These are phyloP conservation scores for Pteria penguin DNA, from an alignment of 2,888 invertebrate species.

Conservation along the genomic window DNA sequence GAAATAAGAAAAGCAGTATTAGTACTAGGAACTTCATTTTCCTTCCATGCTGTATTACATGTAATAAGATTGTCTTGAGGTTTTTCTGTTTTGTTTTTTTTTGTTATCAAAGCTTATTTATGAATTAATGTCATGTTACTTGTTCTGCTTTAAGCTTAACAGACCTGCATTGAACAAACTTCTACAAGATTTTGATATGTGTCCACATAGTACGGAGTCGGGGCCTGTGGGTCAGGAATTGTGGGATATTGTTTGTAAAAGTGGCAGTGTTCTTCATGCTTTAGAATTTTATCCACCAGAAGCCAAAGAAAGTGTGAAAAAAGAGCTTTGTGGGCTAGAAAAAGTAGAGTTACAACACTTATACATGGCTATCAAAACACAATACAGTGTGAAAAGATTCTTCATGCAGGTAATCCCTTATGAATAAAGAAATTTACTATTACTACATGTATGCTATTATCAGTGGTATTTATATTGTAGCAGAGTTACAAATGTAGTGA, in stretches of 20 bases:
- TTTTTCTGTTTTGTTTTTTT: no score
- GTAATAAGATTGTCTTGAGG: no score
- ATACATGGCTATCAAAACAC: slow-evolving; percentile 9
- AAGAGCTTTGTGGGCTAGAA: slow-evolving; percentile 22
- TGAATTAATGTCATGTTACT: no score
- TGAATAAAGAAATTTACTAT: no score
- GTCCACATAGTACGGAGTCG: slow-evolving; percentile 7
- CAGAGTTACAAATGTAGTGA: no score
- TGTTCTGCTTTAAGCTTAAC: slow-evolving; percentile 7
- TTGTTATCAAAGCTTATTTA: no score
- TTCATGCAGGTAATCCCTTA: slow-evolving; percentile 21
- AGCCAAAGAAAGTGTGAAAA: neutral
- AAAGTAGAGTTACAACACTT: slow-evolving; percentile 12
- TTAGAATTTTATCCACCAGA: slow-evolving; percentile 11
- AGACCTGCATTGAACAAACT: slow-evolving; percentile 27
- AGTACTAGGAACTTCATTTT: no score
- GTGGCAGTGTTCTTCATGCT: slow-evolving; percentile 20
- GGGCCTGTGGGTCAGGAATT: neutral
- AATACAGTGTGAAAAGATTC: slow-evolving; percentile 15
- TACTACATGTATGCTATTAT: no score
- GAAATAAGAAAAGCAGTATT: no score
- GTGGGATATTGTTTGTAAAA: slow-evolving; percentile 13
- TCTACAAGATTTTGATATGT: slow-evolving; percentile 29
- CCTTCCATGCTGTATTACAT: no score
- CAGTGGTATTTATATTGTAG: no score